These are phyloP conservation scores for Ascaphus truei DNA, from an alignment of 2,113 vertebrate genomes.

Conservation along the genomic window DNA sequence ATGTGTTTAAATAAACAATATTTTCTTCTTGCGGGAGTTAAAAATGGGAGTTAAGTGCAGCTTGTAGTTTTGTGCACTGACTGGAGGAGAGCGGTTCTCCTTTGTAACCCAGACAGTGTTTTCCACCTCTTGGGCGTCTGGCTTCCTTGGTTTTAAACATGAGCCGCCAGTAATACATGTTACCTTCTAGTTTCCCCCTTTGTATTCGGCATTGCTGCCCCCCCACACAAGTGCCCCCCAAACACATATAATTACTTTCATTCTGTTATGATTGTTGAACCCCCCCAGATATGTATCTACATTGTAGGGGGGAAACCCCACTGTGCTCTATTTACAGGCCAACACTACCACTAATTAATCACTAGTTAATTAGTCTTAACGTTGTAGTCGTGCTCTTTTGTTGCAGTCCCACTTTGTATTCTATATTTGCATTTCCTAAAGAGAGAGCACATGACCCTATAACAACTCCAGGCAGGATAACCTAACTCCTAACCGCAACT, in stretches of 20 bases:
- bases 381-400: too few relatives aligned
- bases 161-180: background rate
- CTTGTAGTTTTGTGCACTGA: background rate
- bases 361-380: too few relatives aligned
- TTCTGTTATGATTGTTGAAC: too few relatives aligned
- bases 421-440: too few relatives aligned
- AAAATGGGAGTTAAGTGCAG: constrained; percentile 26
- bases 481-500: too few relatives aligned
- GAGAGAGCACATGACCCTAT: too few relatives aligned
- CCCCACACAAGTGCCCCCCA: background rate
- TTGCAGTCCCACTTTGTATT: too few relatives aligned
- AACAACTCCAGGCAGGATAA: too few relatives aligned
- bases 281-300: too few relatives aligned
- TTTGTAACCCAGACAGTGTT: constrained; percentile 25
- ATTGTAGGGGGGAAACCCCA: too few relatives aligned
- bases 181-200: background rate
- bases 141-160: background rate
- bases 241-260: background rate
- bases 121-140: constrained; percentile 26
- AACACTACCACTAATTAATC: too few relatives aligned
- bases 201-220: background rate
- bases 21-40: constrained; percentile 25
- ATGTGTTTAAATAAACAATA: constrained; percentile 26
- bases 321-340: too few relatives aligned
- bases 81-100: background rate